phyloP scores from a whole-genome alignment of 2,113 vertebrate species.

The Pituophis catenifer region DNA sequence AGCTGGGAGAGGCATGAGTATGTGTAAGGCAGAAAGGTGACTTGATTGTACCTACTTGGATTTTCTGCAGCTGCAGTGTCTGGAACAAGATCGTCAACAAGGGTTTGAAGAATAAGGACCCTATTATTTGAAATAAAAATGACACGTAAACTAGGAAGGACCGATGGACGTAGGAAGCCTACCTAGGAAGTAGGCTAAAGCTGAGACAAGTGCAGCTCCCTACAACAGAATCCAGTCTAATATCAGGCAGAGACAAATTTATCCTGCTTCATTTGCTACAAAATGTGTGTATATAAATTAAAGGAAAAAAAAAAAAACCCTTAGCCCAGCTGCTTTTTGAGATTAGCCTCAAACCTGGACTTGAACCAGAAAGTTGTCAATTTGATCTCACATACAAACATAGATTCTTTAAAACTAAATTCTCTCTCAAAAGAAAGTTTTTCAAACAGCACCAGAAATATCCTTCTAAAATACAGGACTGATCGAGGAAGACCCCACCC shows the following conservation, averaged over 20 bases:
- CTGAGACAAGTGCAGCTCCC: background rate
- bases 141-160: background rate
- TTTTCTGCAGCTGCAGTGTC: constrained; percentile 16
- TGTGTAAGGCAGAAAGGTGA: background rate
- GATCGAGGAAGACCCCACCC: background rate
- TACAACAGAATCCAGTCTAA: background rate
- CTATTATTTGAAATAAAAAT: background rate
- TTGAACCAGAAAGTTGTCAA: background rate
- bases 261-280: background rate
- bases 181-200: background rate
- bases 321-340: background rate
- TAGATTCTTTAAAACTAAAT: background rate
- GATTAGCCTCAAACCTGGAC: background rate
- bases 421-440: background rate
- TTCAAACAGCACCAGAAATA: background rate
- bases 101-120: background rate
- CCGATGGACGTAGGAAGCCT: background rate
- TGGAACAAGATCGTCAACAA: background rate
- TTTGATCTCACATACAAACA: background rate
- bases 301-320: background rate
- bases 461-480: background rate
- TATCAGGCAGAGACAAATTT: background rate
- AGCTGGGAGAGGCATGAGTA: background rate
- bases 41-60: background rate
- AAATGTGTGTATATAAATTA: background rate